Conservation (phyloP, 2,113 vertebrate species). For the Sinocyclocheilus anophthalmus region DNA sequence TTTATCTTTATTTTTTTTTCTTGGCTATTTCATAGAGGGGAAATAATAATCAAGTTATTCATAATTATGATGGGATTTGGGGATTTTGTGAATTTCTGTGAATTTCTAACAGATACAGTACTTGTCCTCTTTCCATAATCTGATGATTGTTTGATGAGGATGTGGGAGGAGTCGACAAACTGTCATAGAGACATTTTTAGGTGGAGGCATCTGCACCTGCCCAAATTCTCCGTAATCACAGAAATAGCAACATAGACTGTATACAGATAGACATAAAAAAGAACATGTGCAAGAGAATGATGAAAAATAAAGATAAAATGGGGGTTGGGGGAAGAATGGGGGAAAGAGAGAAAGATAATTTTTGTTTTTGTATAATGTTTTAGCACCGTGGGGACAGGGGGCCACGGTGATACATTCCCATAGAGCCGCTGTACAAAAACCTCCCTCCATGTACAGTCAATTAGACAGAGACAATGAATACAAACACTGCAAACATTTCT, state of each 20-base stretch:
- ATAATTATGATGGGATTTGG: too few relatives aligned
- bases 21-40: too few relatives aligned
- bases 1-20: too few relatives aligned
- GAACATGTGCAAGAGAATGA: slow-evolving; percentile 49
- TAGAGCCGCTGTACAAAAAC: slow-evolving; percentile 89
- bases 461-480: slow-evolving; percentile 12
- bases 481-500: neutral
- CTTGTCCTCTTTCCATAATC: neutral
- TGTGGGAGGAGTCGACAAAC: slow-evolving; percentile 44
- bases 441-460: slow-evolving; percentile 50
- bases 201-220: slow-evolving; percentile 42
- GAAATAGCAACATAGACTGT: slow-evolving; percentile 71
- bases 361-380: slow-evolving; percentile 84
- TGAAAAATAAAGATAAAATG: slow-evolving; percentile 66
- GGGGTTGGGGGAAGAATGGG: slow-evolving; percentile 51
- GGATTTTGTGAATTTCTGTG: too few relatives aligned
- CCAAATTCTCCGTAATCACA: slow-evolving; percentile 63
- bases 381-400: slow-evolving; percentile 86
- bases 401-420: slow-evolving; percentile 85
- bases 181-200: slow-evolving; percentile 43
- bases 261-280: slow-evolving; percentile 22
- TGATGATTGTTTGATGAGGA: slow-evolving; percentile 38
- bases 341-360: slow-evolving; percentile 7
- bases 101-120: neutral
- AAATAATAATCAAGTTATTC: too few relatives aligned